phyloP scores from a whole-genome alignment of 92 coral and sea anemone genomes.

The Blastomussa wellsi region DNA sequence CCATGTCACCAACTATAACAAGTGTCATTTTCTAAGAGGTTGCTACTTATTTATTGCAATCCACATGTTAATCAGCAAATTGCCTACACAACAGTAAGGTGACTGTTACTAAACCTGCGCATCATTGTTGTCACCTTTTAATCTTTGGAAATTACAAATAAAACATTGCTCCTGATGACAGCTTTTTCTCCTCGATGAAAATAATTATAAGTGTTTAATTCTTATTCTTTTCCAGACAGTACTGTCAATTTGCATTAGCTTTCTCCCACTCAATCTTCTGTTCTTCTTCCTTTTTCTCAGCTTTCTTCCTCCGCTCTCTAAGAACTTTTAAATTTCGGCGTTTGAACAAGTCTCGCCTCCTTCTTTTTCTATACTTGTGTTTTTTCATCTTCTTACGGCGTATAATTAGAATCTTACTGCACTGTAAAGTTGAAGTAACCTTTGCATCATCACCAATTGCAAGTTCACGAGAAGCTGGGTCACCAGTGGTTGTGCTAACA shows the following conservation, averaged over 20 bases:
- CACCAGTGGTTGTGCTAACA: conserved; percentile 12
- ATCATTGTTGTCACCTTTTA: background rate
- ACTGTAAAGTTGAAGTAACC: conserved; percentile 14
- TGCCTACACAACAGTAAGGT: background rate
- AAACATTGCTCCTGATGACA: background rate
- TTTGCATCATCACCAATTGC: conserved; percentile 33
- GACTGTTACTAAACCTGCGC: background rate
- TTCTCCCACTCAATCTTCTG: background rate
- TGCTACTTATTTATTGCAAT: background rate
- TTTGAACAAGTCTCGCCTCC: conserved; percentile 85
- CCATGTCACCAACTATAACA: background rate
- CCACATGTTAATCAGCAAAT: background rate
- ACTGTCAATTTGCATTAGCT: background rate
- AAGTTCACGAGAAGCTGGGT: background rate
- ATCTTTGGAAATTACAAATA: background rate
- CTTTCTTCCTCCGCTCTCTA: conserved; percentile 71
- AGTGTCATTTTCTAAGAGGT: background rate
- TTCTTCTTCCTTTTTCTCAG: conserved; percentile 69
- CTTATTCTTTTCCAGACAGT: background rate
- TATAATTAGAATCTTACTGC: conserved; percentile 80
- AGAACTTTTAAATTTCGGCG: conserved; percentile 82
- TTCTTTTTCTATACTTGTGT: conserved; percentile 92
- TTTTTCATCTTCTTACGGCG: conserved; percentile 91
- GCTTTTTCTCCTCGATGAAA: background rate
- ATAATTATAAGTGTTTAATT: background rate